Evolutionary conservation across 92 coral and sea anemone genomes (phyloP).

Genomic region (Epizoanthus ramosus): DNA sequence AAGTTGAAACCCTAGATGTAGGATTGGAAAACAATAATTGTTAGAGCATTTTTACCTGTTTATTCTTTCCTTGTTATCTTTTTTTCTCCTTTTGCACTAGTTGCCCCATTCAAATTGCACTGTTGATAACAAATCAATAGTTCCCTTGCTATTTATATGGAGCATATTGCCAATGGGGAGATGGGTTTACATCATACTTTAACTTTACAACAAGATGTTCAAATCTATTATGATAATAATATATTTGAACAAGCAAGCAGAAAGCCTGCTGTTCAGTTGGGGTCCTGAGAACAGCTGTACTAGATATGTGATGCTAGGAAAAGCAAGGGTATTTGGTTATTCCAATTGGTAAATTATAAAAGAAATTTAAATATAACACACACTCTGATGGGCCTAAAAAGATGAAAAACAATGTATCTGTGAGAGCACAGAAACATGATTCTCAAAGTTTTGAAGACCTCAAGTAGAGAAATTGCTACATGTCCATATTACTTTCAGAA

Average conservation of each 20-base stretch:
- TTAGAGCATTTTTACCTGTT: background rate
- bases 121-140: background rate
- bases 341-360: background rate
- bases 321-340: conserved; percentile 1
- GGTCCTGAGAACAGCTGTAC: conserved; percentile 1
- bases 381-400: background rate
- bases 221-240: background rate
- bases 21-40: background rate
- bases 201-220: background rate
- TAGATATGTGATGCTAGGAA: conserved; percentile 8
- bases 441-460: background rate
- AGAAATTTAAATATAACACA: background rate
- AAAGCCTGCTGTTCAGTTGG: background rate
- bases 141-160: background rate
- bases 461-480: background rate
- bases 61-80: background rate
- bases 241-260: background rate
- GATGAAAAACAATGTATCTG: background rate
- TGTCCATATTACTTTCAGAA: background rate
- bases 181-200: background rate
- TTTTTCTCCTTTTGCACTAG: background rate
- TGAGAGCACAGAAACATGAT: background rate
- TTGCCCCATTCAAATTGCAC: background rate
- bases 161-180: background rate
- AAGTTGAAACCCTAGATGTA: background rate